These are phyloP conservation scores for Casuarius casuarius DNA, from an alignment of 2,113 vertebrate genomes.

Conservation along the genomic window DNA sequence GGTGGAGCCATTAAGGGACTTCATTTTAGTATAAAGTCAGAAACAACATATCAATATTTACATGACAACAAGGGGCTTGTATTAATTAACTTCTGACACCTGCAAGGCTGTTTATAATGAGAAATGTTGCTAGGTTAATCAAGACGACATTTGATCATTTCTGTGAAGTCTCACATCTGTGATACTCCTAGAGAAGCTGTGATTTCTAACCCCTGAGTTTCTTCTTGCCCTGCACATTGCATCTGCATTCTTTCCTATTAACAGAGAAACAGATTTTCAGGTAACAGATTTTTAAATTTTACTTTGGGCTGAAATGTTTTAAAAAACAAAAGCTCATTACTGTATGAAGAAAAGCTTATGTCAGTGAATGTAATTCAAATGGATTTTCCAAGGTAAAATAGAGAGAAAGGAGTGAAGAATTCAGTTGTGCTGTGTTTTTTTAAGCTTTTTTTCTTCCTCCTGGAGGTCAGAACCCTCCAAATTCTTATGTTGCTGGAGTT, in stretches of 20 bases:
- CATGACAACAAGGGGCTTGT: conserved; percentile 37
- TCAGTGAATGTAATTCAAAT: not conserved
- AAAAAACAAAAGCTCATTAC: not conserved
- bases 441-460: not conserved
- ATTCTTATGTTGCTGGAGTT: not conserved
- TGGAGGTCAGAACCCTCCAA: not conserved
- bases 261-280: not conserved
- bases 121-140: conserved; percentile 52
- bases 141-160: conserved; percentile 41
- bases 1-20: not conserved
- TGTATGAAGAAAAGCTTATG: not conserved
- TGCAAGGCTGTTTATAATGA: conserved; percentile 55
- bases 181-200: not conserved
- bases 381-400: not conserved
- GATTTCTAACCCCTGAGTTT: not conserved
- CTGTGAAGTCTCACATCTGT: conserved; percentile 55
- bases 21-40: conserved; percentile 24
- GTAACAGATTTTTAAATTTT: not conserved
- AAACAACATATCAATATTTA: conserved; percentile 61
- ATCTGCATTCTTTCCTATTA: not conserved
- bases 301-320: not conserved
- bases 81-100: conserved; percentile 68
- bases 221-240: not conserved
- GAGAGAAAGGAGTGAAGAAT: not conserved
- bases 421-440: not conserved